These are phyloP conservation scores for Tubulanus polymorphus DNA, from an alignment of 2,888 invertebrate species.

Conservation along the genomic window DNA sequence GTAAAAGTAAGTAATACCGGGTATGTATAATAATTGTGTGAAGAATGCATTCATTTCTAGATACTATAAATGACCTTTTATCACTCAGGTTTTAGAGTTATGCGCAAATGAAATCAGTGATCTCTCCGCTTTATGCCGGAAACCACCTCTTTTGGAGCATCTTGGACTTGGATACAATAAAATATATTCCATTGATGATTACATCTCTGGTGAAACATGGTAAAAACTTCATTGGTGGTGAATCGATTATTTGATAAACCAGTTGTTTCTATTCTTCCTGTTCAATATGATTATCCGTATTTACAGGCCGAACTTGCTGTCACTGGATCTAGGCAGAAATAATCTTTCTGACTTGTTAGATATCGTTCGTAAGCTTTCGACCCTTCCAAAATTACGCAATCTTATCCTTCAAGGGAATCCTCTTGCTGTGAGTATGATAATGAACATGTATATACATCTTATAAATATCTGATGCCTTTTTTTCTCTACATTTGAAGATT, in stretches of 20 bases:
- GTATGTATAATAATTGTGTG: too few relatives aligned
- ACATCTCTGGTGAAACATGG: constrained; percentile 45
- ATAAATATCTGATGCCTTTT: not conserved
- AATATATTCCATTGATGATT: constrained; percentile 39
- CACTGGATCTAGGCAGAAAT: constrained; percentile 49
- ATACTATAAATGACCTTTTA: too few relatives aligned
- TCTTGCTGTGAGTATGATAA: constrained; percentile 35
- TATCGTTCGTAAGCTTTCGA: constrained; percentile 37
- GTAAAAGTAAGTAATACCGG: constrained; percentile 31
- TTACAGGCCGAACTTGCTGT: constrained; percentile 45
- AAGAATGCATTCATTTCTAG: too few relatives aligned
- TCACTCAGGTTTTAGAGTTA: constrained; percentile 46
- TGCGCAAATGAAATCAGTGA: constrained; percentile 48
- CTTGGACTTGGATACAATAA: constrained; percentile 48
- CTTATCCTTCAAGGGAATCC: constrained; percentile 50
- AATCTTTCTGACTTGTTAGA: constrained; percentile 45
- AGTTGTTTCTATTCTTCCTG: not conserved
- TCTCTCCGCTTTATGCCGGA: constrained; percentile 37
- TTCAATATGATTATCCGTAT: constrained; percentile 4
- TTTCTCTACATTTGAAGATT: not conserved
- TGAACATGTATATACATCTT: not conserved
- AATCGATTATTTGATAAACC: not conserved
- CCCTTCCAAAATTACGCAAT: constrained; percentile 44
- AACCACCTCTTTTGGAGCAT: constrained; percentile 41
- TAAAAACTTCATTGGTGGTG: constrained; percentile 19